A percentile compares a stretch with the other conserved stretches of the same genome.
These are phyloP conservation scores for Rhogogaster chlorosoma DNA, from an alignment of 2,888 invertebrate species.

Conservation along the genomic window DNA sequence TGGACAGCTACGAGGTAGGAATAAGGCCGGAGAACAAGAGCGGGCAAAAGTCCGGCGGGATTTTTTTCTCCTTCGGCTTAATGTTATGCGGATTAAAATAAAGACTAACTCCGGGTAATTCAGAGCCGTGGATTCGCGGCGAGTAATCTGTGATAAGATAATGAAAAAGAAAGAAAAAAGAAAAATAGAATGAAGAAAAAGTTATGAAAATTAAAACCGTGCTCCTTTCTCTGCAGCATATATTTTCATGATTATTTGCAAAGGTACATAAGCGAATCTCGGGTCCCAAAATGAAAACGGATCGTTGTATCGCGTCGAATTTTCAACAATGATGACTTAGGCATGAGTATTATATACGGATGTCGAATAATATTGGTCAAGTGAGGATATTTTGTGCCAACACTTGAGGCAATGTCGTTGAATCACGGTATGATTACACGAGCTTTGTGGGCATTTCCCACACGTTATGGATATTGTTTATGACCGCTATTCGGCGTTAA, in stretches of 20 bases:
- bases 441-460: neutral
- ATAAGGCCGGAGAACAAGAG: neutral
- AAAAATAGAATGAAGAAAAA: neutral
- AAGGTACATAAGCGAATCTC: neutral
- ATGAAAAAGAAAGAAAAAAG: neutral
- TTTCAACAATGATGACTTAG: neutral
- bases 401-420: neutral
- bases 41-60: neutral
- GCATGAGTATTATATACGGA: neutral
- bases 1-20: neutral
- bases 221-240: neutral
- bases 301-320: neutral
- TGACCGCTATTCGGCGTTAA: neutral
- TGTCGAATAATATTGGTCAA: neutral
- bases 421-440: neutral
- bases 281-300: neutral
- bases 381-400: neutral
- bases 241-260: neutral
- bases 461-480: neutral
- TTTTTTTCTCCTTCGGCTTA: neutral
- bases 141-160: neutral
- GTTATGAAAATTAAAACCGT: neutral
- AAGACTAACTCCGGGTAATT: neutral
- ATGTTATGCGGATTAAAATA: conserved; percentile 1
- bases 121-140: neutral